Evolutionary conservation across 2,888 invertebrate genomes (phyloP), one percentile per base, ranked within the genome.

Genomic region (Creontiades dilutus): DNA sequence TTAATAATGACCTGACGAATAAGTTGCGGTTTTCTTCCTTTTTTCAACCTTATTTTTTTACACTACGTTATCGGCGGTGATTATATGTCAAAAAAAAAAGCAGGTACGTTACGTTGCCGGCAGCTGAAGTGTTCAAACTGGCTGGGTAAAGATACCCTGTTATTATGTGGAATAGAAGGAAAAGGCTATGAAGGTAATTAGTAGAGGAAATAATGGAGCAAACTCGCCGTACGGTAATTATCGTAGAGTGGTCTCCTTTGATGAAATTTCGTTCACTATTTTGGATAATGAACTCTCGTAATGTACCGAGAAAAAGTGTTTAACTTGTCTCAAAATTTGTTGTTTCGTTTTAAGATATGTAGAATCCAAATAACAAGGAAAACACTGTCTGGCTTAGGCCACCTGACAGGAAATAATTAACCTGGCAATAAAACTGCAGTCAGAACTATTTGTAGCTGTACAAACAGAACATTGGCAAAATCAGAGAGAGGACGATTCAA

Each of bases 141-240:
- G 80, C n/a, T 3, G n/a, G 37, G 19, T n/a, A n/a, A 76, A 9
- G 13, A 11, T 19, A 37, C 13, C 47, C 46, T 46, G 14, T 19
- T 12, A 80, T 48, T 46, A 46, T 9, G n/a, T 11, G n/a, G 80
- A 19, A 78, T 80, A 14, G 80, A 78, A 11, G 78, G 27, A 27
- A 78, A 27, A 37, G n/a, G n/a, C 19, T 46, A n/a, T 80, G 80
- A 11, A 13, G 80, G 46, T 46, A 80, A 48, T 80, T 46, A 80
- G 46, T n/a, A 9, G 13, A 80, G 23, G 80, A 23, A 48, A 48
- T 37, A 37, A 27, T 78, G 78, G 78, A 48, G 80, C n/a, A 16
- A 19, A 80, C 19, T n/a, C 80, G 4, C 37, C 19, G 28, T 12
- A 80, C 12, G 46, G 37, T 48, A 80, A 80, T 80, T 80, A 48